Evolutionary conservation across 92 coral and sea anemone species (phyloP), one percentile per base, ranked within the genome.

Genomic region (Porites rus): DNA sequence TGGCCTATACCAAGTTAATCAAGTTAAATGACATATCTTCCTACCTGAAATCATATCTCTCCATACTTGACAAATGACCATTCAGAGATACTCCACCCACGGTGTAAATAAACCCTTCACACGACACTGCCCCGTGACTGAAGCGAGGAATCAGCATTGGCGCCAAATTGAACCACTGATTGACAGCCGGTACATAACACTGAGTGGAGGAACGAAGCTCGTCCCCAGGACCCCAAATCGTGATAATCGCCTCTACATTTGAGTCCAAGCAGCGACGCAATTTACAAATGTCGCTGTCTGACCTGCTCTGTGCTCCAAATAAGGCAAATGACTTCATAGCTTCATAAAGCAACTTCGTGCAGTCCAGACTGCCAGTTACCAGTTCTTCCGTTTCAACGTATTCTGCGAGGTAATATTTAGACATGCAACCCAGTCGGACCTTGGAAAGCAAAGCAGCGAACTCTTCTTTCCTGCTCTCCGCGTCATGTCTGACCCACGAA

Each of bases 161-260:
- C 72, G 99, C 93, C 74, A 97, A 85, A 77, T 94, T 95, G 92
- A 88, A 97, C 99, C 99, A 97, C 58, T 91, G 93, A 81, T 93
- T 92, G 43, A 89, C 89, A 19, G 92, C 63, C 24, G 99, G 98
- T 14, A 97, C 98, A 54, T 83, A 97, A 85, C 98, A 93, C 90
- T 97, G 98, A 66, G 98, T 95, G 51, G 98, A 95, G 38, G 99
- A 92, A 64, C 98, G 92, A 11, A 94, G 84, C 88, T 96, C 99
- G 81, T 96, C 95, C 28, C 95, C 99, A 87, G 98, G 98, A 13
- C 99, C 99, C 93, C 99, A 96, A 58, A 93, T 97, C 12, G 98
- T 96, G 70, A 97, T 91, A 60, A 97, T 96, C 4, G 98, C 98
- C 38, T 95, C 96, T 46, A 90, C 91, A 73, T 86, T 89, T 2